Percentiles rank a stretch among this genome's conserved stretches.
These are phyloP conservation scores for Dryobota labecula DNA, from an alignment of 2,888 invertebrate genomes.

Conservation along the genomic window DNA sequence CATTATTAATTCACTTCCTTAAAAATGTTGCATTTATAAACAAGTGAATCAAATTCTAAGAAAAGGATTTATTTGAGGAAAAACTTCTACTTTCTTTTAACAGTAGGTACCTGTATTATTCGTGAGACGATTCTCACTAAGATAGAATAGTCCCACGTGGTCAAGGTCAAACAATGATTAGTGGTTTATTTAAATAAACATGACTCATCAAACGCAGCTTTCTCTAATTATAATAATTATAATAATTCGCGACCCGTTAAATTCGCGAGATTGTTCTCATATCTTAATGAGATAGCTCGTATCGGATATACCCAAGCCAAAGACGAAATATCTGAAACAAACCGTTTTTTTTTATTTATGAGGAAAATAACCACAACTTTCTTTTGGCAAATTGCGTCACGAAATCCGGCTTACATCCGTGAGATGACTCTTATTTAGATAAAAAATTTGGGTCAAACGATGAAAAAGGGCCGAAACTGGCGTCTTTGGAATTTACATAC, in stretches of 20 bases:
- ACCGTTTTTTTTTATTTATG: background rate
- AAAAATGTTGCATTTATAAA: background rate
- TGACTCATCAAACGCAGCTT: slow-evolving; percentile 14
- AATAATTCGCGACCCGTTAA: background rate
- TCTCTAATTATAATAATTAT: no score
- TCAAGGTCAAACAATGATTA: slow-evolving; percentile 46
- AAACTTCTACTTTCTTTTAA: slow-evolving; percentile 40
- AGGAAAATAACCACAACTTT: slow-evolving; percentile 59
- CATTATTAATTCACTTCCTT: background rate
- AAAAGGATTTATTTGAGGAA: slow-evolving; percentile 7
- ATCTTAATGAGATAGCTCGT: background rate
- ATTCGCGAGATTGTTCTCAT: background rate
- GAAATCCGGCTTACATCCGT: slow-evolving; percentile 31
- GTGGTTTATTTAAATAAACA: slow-evolving; percentile 5
- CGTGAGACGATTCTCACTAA: slow-evolving; percentile 30
- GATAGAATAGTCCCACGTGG: background rate
- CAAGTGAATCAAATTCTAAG: background rate
- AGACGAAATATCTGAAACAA: slow-evolving; percentile 4
- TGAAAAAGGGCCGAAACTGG: slow-evolving; percentile 26
- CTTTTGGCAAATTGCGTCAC: slow-evolving; percentile 59
- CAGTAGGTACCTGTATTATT: slow-evolving; percentile 2
- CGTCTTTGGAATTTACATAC: slow-evolving; percentile 50
- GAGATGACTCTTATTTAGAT: slow-evolving; percentile 35
- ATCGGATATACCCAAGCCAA: background rate
- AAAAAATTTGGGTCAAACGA: slow-evolving; percentile 58